Percentiles rank a stretch among this genome's conserved stretches.
phyloP scores from a whole-genome alignment of 2,797 vertebrate species.

The Gadopsis marmoratus region DNA sequence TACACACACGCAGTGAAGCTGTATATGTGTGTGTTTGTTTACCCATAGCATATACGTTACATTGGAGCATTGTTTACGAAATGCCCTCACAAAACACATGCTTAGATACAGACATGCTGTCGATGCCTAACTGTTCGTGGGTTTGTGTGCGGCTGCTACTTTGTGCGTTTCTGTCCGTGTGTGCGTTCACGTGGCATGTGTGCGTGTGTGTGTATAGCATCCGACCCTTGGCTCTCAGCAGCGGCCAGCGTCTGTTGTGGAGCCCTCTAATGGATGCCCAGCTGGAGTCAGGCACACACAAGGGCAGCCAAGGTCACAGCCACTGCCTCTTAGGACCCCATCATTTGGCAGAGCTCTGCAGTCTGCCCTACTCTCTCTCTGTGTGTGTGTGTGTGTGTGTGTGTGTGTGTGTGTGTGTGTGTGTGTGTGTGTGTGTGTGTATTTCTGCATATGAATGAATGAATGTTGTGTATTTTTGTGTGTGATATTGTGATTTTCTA shows the following conservation, averaged over 20 bases:
- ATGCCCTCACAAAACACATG: conserved; percentile 58
- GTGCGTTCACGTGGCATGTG: conserved; percentile 4
- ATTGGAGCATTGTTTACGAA: conserved; percentile 35
- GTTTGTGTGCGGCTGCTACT: conserved; percentile 7
- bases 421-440: conserved; percentile 1
- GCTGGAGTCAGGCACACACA: conserved; percentile 82
- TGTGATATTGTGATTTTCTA: background rate
- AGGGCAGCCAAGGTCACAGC: conserved; percentile 84
- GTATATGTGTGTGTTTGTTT: conserved; percentile 19
- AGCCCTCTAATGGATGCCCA: conserved; percentile 84
- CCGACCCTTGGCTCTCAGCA: conserved; percentile 80
- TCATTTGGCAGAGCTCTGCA: conserved; percentile 77
- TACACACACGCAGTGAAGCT: conserved; percentile 11
- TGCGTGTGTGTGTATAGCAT: conserved; percentile 62
- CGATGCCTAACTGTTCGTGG: conserved; percentile 33
- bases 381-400: background rate
- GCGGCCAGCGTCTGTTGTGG: conserved; percentile 82
- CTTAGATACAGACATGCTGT: conserved; percentile 24
- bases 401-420: background rate
- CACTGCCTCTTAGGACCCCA: conserved; percentile 76
- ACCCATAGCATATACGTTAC: background rate
- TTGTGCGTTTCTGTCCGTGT: conserved; percentile 36
- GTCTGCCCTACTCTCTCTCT: conserved; percentile 29
- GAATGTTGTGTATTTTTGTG: conserved; percentile 3
- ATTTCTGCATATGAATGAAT: conserved; percentile 9